Evolutionary conservation across 2,113 vertebrate species (phyloP).

Genomic region (Chamaea fasciata): DNA sequence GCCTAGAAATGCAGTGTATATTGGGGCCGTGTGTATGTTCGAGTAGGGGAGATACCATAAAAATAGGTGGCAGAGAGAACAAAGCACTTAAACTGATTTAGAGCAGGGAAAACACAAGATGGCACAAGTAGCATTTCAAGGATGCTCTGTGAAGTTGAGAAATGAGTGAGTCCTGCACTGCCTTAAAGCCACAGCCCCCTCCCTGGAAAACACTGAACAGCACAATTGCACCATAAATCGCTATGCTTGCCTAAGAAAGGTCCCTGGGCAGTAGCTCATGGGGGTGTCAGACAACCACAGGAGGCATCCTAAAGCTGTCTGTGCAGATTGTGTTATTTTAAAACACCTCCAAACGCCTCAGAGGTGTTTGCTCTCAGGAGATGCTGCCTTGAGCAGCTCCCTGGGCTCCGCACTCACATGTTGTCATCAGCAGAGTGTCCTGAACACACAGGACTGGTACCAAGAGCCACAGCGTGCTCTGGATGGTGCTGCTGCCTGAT

Average conservation of each 20-base stretch:
- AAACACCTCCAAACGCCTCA: neutral
- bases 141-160: conserved; percentile 37
- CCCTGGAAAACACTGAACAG: neutral
- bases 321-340: neutral
- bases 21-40: neutral
- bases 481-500: neutral
- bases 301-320: neutral
- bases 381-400: neutral
- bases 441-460: neutral
- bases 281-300: neutral
- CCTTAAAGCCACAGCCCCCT: conserved; percentile 19
- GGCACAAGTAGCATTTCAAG: conserved; percentile 65
- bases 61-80: conserved; percentile 28
- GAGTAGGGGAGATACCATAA: neutral
- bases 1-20: neutral
- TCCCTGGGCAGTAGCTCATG: neutral
- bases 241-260: neutral
- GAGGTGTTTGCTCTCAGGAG: neutral
- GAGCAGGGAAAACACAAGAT: conserved; percentile 61
- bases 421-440: neutral
- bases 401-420: neutral
- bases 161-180: neutral
- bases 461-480: neutral
- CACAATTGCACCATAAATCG: neutral
- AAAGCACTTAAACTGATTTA: conserved; percentile 59